These are phyloP conservation scores for Lypha dubia DNA, from an alignment of 2,888 invertebrate genomes.

Conservation along the genomic window DNA sequence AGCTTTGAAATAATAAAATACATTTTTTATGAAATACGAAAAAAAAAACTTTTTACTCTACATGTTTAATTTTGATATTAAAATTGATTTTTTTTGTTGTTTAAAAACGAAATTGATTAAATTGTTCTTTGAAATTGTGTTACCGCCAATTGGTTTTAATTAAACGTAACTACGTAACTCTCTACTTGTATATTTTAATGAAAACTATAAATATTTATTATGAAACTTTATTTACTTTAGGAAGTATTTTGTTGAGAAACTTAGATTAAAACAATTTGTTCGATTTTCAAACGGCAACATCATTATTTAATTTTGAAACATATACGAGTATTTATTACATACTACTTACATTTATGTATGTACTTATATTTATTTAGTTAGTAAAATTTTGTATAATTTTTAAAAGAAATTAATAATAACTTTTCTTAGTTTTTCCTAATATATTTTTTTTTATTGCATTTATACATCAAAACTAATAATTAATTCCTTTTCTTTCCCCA, in stretches of 20 bases:
- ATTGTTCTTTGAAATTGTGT: slow-evolving; percentile 44
- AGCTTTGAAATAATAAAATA: slow-evolving; percentile 54
- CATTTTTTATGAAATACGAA: slow-evolving; percentile 32
- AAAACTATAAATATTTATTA: slow-evolving; percentile 43
- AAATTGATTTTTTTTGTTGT: slow-evolving; percentile 18
- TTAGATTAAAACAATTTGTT: slow-evolving; percentile 60
- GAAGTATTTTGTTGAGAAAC: slow-evolving; percentile 64
- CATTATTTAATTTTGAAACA: slow-evolving; percentile 41
- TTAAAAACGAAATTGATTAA: slow-evolving; percentile 45
- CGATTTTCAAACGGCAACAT: slow-evolving; percentile 52
- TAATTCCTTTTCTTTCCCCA: slow-evolving; percentile 38
- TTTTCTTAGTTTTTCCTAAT: slow-evolving; percentile 43
- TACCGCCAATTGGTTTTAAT: slow-evolving; percentile 45
- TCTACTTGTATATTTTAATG: slow-evolving; percentile 30
- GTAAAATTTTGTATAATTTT: slow-evolving; percentile 53
- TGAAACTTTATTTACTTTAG: slow-evolving; percentile 58
- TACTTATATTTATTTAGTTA: slow-evolving; percentile 50
- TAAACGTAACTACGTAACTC: slow-evolving; percentile 33
- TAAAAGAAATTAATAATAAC: slow-evolving; percentile 7
- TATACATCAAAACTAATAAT: slow-evolving; percentile 44
- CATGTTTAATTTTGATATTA: slow-evolving; percentile 40
- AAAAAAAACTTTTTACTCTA: slow-evolving; percentile 15
- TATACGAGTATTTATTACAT: slow-evolving; percentile 50
- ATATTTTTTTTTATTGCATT: slow-evolving; percentile 26
- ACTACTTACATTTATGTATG: background rate